These are phyloP conservation scores for Lytechinus variegatus DNA, from an alignment of 35 echinoderm and acorn worm species.

Conservation along the genomic window DNA sequence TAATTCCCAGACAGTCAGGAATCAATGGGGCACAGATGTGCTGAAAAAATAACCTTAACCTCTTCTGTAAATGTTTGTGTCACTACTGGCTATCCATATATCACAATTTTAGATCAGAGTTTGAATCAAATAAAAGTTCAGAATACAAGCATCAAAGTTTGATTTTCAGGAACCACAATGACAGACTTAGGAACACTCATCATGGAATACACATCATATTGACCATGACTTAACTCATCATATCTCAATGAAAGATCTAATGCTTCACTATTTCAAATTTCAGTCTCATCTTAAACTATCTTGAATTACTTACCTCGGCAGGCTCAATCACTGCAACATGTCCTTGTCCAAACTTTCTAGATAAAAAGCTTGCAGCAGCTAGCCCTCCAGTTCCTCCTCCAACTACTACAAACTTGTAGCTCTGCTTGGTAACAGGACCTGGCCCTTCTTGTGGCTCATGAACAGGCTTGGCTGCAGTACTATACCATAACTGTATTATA, in stretches of 20 bases:
- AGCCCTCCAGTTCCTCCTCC: slow-evolving; percentile 90
- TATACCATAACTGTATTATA: slow-evolving; percentile 36
- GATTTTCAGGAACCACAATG: neutral
- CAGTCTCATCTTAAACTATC: no score
- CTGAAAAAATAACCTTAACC: no score
- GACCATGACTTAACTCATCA: no score
- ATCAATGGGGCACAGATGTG: no score
- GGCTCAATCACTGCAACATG: slow-evolving; percentile 97
- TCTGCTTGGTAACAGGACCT: slow-evolving; percentile 37
- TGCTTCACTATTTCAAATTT: neutral
- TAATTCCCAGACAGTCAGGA: no score
- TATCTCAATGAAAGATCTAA: neutral
- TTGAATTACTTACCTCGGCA: slow-evolving; percentile 64
- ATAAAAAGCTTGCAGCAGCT: slow-evolving; percentile 78
- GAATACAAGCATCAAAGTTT: no score
- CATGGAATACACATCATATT: neutral
- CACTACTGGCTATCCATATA: no score
- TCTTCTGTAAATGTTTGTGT: no score
- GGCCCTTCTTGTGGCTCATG: slow-evolving; percentile 28
- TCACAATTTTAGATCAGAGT: no score
- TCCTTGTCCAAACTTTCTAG: slow-evolving; percentile 75
- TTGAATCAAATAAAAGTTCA: no score
- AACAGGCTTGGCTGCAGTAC: slow-evolving; percentile 62
- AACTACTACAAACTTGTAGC: slow-evolving; percentile 88
- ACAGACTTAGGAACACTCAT: neutral